Base-by-base conservation (phyloP, 2,888 invertebrate species). In the Hymenopus coronatus region DNA sequence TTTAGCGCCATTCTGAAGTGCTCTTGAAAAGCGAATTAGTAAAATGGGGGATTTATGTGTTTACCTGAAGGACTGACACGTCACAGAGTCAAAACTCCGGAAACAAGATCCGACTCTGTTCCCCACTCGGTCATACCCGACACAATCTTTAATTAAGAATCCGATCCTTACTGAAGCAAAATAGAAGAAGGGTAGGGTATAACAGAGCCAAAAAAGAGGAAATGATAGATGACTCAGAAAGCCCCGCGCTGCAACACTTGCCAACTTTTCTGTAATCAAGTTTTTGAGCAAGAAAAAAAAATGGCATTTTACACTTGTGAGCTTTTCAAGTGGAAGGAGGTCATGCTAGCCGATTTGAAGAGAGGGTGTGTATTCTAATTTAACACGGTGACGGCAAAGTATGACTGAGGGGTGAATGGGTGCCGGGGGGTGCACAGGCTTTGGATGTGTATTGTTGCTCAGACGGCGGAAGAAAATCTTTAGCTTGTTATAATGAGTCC, bases 81-180 rank as follows among this genome's bases (percentile, higher is more conserved):
- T 70, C 54, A 70, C 8, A 25, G 25, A 70, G 54, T 70, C 25
- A 70, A 70, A 70, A 70, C 54, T 70, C 54, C 54, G 54, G 54
- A 70, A 70, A 70, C 54, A 70, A 70, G 54, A 70, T 70, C 54
- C 54, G 20, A 70, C 54, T 20, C 54, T 70, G 8, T 70, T 54
- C 54, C 54, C 54, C 25, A 6, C 20, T 70, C 54, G 54, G 54
- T 70, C 54, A 70, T 70, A 70, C 4, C 54, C 54, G 54, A 20
- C 54, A 70, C 54, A 70, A 85, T 40, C 25, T 28, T 85, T 85
- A 85, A 85, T 85, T 85, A 85, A 85, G 85, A 85, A 46, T 85
- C 40, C 20, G 85, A 40, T 46, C 46, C 46, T 25, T 27, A 9
- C 30, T 25, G 54, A 70, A 70, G 54, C 54, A 70, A 70, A 70